Percentiles rank a stretch among this genome's conserved stretches.
Conservation (phyloP, 2,888 invertebrate species). For the Aromia moschata region DNA sequence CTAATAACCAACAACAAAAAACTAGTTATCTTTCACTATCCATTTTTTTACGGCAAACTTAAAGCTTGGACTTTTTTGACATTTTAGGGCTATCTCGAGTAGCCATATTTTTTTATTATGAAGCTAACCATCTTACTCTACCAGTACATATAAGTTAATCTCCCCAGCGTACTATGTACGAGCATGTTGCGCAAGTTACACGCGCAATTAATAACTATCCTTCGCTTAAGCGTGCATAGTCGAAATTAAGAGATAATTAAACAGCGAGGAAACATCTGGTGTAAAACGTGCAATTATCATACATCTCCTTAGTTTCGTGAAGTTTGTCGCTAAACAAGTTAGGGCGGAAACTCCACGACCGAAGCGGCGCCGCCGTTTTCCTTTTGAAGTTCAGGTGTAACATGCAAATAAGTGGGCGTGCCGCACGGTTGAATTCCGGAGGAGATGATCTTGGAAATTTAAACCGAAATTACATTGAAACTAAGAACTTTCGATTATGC, state of each 20-base stretch:
- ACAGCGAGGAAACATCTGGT: slow-evolving; percentile 32
- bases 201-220: background rate
- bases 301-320: slow-evolving; percentile 41
- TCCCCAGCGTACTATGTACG: too few species aligned
- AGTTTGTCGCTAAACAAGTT: slow-evolving; percentile 44
- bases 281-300: slow-evolving; percentile 41
- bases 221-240: slow-evolving; percentile 6
- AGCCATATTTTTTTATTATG: too few species aligned
- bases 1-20: too few species aligned
- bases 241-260: slow-evolving; percentile 24
- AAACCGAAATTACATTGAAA: slow-evolving; percentile 44
- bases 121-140: too few species aligned
- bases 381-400: slow-evolving; percentile 21
- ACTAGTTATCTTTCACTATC: too few species aligned
- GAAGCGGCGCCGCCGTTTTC: slow-evolving; percentile 6
- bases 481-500: slow-evolving; percentile 46
- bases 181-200: too few species aligned
- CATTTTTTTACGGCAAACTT: too few species aligned
- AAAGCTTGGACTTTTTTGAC: too few species aligned
- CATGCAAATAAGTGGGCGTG: slow-evolving; percentile 20
- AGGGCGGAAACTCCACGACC: slow-evolving; percentile 28
- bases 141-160: too few species aligned
- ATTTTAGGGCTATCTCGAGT: too few species aligned
- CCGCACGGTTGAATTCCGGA: slow-evolving; percentile 38
- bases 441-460: slow-evolving; percentile 50